Evolutionary conservation across 1,140 invertebrate genomes (phyloP), one percentile per base, ranked within the genome.

Genomic region (Apocrypta bakeri): DNA sequence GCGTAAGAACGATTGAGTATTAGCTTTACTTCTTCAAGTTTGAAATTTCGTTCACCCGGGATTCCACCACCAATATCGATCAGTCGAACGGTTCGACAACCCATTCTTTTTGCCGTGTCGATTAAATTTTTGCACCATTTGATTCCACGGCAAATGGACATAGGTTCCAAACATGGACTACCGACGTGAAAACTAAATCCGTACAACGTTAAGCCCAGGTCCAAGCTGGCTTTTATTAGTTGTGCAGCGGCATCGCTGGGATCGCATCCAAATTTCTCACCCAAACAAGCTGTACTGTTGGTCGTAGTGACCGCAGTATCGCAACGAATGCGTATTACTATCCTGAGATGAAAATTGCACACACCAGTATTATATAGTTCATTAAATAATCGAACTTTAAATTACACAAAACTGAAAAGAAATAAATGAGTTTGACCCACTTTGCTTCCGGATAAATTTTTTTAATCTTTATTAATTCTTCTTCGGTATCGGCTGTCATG

Each of bases 401-500:
- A 66, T 17, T 25, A 40, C 14, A 8, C 17, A 12, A 37, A 42
- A 14, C 37, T 9, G 7, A 71, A 31, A 42, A 68, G 2, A n/a
- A 27, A 21, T 85, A 76, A 76, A 40, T 37, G 21, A 77, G 27
- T 33, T 75, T 61, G 93, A 90, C 88, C 94, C 93, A 97, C 96
- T 95, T 95, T 24, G 98, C 97, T 80, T 95, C 92, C 48, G 98
- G 96, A 93, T 95, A 96, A 73, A 95, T 88, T 83, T 95, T 93
- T 88, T 97, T 96, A 84, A 99, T 95, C 92, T 99, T 99, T 85
- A 96, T 90, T 9, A 99, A 93, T 92, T 99, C 98, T 48, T 94
- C 94, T 90, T 97, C 96, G 87, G 96, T 98, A 91, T 99, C 98
- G 91, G 98, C 99, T 0, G 98, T 99, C 95, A 99, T 98, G 61